phyloP scores from a whole-genome alignment of 2,113 vertebrate genomes.

The Gymnarchus niloticus region DNA sequence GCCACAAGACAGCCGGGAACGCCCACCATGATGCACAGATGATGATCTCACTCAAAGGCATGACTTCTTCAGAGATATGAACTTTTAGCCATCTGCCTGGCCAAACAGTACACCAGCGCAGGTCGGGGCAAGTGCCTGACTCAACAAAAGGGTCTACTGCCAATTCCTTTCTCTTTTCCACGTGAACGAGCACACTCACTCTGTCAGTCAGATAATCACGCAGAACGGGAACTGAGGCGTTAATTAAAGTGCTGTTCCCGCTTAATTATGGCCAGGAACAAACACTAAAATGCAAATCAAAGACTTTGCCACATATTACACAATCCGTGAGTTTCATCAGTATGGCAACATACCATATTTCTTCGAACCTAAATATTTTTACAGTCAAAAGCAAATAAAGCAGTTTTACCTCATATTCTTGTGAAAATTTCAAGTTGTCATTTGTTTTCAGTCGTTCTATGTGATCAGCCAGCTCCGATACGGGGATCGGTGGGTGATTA shows the following conservation, averaged over 20 bases:
- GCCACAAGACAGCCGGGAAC: background rate
- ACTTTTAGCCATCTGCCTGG: background rate
- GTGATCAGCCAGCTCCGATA: slow-evolving; percentile 89
- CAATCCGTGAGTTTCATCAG: background rate
- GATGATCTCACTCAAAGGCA: background rate
- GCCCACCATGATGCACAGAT: background rate
- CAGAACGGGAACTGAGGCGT: background rate
- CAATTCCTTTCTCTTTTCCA: background rate
- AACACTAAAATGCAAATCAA: background rate
- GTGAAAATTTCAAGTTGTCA: slow-evolving; percentile 97
- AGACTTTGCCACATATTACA: background rate
- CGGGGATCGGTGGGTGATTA: slow-evolving; percentile 87
- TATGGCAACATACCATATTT: background rate
- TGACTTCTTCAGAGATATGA: background rate
- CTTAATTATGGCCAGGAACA: background rate
- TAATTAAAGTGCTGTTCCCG: background rate
- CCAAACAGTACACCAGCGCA: background rate
- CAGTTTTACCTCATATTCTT: slow-evolving; percentile 91
- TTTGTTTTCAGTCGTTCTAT: slow-evolving; percentile 94
- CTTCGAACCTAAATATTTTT: background rate
- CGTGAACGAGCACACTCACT: background rate
- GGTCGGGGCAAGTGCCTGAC: background rate
- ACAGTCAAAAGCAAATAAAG: slow-evolving; percentile 21
- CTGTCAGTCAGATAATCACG: background rate
- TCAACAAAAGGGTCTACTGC: background rate